phyloP scores from a whole-genome alignment of 2,797 vertebrate genomes.

The Argyrosomus regius region DNA sequence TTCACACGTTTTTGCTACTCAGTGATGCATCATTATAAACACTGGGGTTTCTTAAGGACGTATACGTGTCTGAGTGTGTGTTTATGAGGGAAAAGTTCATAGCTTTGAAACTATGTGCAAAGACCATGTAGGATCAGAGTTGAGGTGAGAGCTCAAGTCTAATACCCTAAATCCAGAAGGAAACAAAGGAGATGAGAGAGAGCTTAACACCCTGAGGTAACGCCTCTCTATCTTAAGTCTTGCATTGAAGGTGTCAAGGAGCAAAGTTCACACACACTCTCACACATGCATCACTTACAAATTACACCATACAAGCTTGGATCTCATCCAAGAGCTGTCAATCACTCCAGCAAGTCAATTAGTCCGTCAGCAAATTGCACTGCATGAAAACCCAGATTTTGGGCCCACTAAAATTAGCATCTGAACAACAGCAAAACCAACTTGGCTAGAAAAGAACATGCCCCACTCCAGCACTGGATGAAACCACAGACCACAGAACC shows the following conservation, averaged over 20 bases:
- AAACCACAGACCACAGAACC: too few species aligned
- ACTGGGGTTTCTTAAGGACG: not conserved
- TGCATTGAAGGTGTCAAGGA: slow-evolving; percentile 18
- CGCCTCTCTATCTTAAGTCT: slow-evolving; percentile 18
- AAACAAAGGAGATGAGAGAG: slow-evolving; percentile 41
- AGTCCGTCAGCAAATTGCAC: slow-evolving; percentile 26
- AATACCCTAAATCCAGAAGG: slow-evolving; percentile 28
- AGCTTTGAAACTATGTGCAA: slow-evolving; percentile 19
- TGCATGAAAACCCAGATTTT: too few species aligned
- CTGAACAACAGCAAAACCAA: too few species aligned
- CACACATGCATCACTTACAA: slow-evolving; percentile 4
- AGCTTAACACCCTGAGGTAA: slow-evolving; percentile 32
- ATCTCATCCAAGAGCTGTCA: slow-evolving; percentile 30
- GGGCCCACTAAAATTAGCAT: too few species aligned
- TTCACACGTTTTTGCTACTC: not conserved
- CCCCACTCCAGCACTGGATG: too few species aligned
- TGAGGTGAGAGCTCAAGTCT: slow-evolving; percentile 39
- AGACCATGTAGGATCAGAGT: slow-evolving; percentile 12
- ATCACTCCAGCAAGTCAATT: slow-evolving; percentile 48
- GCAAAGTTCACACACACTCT: slow-evolving; percentile 39
- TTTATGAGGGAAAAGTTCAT: not conserved
- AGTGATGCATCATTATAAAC: slow-evolving; percentile 1
- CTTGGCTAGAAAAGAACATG: too few species aligned
- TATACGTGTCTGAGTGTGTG: not conserved
- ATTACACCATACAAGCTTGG: not conserved